phyloP scores from a whole-genome alignment of 2,113 vertebrate genomes.

The Hypocryptadius cinnamomeus region DNA sequence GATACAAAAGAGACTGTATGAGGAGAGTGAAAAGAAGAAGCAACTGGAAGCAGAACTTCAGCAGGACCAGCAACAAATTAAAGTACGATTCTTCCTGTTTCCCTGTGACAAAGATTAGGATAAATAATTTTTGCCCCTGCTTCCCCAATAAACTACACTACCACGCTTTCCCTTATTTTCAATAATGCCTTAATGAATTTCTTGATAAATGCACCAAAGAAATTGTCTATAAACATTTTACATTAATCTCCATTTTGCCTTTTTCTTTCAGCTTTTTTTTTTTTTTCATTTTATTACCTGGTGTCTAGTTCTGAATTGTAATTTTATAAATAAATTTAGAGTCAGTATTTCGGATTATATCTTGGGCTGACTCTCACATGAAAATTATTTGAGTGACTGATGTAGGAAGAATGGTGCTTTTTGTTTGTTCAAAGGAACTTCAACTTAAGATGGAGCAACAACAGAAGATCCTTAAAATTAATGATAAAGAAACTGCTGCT shows the following conservation, averaged over 20 bases:
- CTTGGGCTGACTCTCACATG: background rate
- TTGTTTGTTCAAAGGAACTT: conserved; percentile 66
- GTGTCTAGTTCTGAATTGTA: background rate
- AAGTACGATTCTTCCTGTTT: conserved; percentile 54
- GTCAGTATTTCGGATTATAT: background rate
- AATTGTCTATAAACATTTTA: background rate
- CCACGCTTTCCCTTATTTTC: background rate
- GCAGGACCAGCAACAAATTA: conserved; percentile 72
- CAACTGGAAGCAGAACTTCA: conserved; percentile 70
- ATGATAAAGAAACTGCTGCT: conserved; percentile 59
- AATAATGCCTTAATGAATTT: background rate
- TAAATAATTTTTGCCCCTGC: background rate
- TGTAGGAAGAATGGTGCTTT: background rate
- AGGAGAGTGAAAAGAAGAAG: conserved; percentile 69
- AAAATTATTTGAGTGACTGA: background rate
- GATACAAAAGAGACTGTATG: conserved; percentile 70
- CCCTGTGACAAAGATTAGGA: background rate
- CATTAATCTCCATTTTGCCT: background rate
- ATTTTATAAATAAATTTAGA: background rate
- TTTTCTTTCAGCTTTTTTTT: background rate
- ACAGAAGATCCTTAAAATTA: conserved; percentile 58
- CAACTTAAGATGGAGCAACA: conserved; percentile 66
- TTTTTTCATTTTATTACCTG: background rate
- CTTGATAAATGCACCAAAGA: background rate
- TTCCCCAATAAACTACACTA: background rate